These are phyloP conservation scores for Dynastes hyllus DNA, from an alignment of 2,888 invertebrate genomes.

Conservation along the genomic window DNA sequence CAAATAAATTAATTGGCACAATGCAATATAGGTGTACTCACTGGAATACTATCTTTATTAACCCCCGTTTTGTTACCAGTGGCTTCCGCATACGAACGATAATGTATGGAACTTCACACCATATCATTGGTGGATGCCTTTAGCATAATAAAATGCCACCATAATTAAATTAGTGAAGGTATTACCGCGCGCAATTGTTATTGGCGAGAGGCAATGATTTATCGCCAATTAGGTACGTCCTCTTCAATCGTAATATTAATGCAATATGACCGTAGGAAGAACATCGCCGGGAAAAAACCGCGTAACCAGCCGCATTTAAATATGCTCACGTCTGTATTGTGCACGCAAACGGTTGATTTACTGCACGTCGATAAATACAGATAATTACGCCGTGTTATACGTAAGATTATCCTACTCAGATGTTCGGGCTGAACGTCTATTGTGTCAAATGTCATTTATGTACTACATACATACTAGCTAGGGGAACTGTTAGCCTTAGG, in stretches of 20 bases:
- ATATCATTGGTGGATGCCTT: background rate
- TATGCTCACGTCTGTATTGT: conserved; percentile 8
- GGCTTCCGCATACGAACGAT: too few relatives aligned
- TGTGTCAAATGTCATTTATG: conserved; percentile 45
- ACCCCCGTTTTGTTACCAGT: too few relatives aligned
- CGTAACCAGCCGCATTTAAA: conserved; percentile 18
- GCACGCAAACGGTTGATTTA: conserved; percentile 35
- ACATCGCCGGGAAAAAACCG: background rate
- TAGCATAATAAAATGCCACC: background rate
- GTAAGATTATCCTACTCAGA: conserved; percentile 36
- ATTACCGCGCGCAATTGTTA: conserved; percentile 9
- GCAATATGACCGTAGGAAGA: conserved; percentile 30
- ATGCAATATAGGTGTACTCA: too few relatives aligned
- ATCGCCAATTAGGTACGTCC: conserved; percentile 19
- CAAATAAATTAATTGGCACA: too few relatives aligned
- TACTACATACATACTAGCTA: background rate
- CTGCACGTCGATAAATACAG: conserved; percentile 25
- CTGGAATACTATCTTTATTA: too few relatives aligned
- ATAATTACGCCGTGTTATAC: conserved; percentile 43
- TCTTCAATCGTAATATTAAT: conserved; percentile 19
- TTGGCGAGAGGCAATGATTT: conserved; percentile 6
- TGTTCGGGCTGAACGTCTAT: conserved; percentile 40
- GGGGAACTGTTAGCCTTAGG: background rate
- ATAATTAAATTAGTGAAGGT: conserved; percentile 20
- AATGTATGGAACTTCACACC: too few relatives aligned